phyloP scores from a whole-genome alignment of 2,797 vertebrate species.

The Numenius phaeopus region DNA sequence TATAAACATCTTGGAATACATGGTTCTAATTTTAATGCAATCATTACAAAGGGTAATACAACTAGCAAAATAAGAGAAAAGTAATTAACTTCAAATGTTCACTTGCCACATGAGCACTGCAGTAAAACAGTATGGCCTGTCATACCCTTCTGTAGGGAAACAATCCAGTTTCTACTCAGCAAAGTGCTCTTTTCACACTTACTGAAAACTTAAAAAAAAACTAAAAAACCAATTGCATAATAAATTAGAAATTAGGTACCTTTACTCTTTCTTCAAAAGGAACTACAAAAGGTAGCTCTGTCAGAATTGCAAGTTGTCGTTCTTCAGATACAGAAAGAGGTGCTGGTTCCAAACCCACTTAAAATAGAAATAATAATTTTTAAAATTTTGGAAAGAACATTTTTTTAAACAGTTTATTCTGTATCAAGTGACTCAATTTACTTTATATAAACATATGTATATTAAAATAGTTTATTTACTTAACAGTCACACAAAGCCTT shows the following conservation, averaged over 20 bases:
- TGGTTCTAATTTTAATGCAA: background rate
- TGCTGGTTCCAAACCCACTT: constrained; percentile 93
- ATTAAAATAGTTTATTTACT: background rate
- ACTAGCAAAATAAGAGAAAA: background rate
- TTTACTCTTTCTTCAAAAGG: constrained; percentile 99
- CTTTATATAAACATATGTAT: background rate
- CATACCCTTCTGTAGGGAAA: background rate
- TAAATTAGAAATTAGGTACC: constrained; percentile 79
- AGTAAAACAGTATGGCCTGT: background rate
- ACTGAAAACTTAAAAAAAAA: background rate
- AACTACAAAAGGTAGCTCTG: constrained; percentile 97
- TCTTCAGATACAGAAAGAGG: constrained; percentile 97
- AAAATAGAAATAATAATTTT: constrained; percentile 44
- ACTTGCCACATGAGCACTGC: background rate
- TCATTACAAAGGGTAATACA: background rate
- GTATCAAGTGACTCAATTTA: background rate
- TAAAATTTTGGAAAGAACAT: background rate
- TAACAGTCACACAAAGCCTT: background rate
- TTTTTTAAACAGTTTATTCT: background rate
- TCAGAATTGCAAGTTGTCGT: constrained; percentile 95
- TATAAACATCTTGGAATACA: background rate
- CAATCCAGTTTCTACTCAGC: background rate
- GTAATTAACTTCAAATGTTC: background rate
- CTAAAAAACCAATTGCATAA: background rate
- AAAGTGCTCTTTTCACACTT: background rate